These are phyloP conservation scores for Meteorus colon DNA, from an alignment of 2,888 invertebrate species.

Conservation along the genomic window DNA sequence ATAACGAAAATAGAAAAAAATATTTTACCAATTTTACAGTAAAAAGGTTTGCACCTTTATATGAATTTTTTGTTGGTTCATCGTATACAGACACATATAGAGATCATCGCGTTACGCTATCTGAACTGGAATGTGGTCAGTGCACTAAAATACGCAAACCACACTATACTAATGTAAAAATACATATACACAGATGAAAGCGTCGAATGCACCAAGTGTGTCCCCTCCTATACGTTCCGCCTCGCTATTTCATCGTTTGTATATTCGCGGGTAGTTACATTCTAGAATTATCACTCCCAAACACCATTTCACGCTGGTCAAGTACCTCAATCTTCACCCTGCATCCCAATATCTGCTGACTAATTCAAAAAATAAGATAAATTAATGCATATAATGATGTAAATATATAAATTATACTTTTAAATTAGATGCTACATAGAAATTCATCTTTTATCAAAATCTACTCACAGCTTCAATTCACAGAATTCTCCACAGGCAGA, in stretches of 20 bases:
- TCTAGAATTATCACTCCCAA: conserved; percentile 4
- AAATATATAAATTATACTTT: too few species aligned
- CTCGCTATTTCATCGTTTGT: neutral
- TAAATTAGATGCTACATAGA: too few species aligned
- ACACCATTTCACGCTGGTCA: neutral
- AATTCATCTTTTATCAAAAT: neutral
- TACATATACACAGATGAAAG: neutral
- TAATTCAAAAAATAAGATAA: too few species aligned
- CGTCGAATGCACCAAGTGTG: conserved; percentile 11
- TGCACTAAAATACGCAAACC: conserved; percentile 1
- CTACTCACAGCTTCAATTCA: neutral
- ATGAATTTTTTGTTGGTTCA: neutral
- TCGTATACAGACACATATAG: conserved; percentile 8
- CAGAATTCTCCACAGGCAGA: neutral
- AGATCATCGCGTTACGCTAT: neutral
- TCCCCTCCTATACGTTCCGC: neutral
- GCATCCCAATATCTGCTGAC: too few species aligned
- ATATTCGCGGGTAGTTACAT: neutral
- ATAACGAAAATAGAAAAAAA: neutral
- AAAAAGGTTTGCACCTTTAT: too few species aligned
- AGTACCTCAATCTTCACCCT: neutral
- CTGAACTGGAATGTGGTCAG: conserved; percentile 14
- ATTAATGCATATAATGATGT: too few species aligned
- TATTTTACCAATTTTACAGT: neutral
- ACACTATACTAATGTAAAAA: neutral